A percentile compares a stretch with the other conserved stretches of the same genome.
Evolutionary conservation across 2,888 invertebrate genomes (phyloP).

Genomic region (Eurois occulta): DNA sequence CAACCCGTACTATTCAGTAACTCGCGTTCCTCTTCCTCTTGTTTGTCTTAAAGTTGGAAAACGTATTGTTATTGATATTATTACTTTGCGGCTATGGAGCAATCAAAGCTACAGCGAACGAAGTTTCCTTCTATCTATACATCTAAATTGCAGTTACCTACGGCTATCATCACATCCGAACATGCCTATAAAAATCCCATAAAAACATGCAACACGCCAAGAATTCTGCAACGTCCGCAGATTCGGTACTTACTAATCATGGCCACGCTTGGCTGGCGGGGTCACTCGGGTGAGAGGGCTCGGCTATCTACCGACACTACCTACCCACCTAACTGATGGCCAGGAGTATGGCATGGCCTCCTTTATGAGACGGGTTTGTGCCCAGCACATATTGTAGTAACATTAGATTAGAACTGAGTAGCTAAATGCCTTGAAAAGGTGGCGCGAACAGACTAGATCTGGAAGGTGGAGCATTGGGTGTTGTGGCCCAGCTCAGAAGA

Average conservation of each 20-base stretch:
- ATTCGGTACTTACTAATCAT: conserved; percentile 41
- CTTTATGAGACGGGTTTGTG: conserved; percentile 6
- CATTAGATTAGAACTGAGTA: neutral
- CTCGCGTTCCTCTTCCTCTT: neutral
- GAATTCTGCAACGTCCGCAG: conserved; percentile 45
- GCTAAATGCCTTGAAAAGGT: neutral
- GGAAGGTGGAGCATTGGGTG: neutral
- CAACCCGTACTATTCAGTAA: neutral
- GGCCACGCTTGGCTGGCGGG: conserved; percentile 50
- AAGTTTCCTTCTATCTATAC: neutral
- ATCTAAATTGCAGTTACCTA: neutral
- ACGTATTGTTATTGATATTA: neutral
- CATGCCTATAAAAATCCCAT: conserved; percentile 15
- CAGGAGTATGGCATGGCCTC: neutral
- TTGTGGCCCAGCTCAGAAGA: neutral
- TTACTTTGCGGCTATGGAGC: neutral
- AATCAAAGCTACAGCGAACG: neutral
- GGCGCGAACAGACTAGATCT: neutral
- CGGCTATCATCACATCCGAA: neutral
- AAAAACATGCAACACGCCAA: conserved; percentile 38
- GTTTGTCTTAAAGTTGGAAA: too few relatives aligned
- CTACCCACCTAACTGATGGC: conserved; percentile 11
- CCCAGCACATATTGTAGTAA: neutral
- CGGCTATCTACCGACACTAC: conserved; percentile 12
- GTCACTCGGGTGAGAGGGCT: conserved; percentile 43